Percentiles rank a stretch among this genome's conserved stretches.
Conservation (phyloP, 1,140 invertebrate genomes). For the Caenorhabditis remanei region DNA sequence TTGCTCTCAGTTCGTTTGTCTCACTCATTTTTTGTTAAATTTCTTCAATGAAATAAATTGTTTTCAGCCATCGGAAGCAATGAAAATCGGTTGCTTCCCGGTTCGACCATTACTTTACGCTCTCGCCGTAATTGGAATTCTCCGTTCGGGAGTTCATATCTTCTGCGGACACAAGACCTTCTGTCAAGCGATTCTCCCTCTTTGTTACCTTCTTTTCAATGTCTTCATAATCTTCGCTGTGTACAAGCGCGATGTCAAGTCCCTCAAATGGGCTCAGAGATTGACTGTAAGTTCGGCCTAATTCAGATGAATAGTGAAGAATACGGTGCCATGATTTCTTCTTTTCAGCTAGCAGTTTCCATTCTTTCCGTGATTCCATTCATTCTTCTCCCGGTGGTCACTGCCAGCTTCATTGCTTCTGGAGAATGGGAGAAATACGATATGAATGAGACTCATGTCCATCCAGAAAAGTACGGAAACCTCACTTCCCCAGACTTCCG, state of each 20-base stretch:
- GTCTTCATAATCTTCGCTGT: slow-evolving; percentile 8
- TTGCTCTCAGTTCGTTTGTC: background rate
- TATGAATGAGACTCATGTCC: background rate
- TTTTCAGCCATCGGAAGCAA: background rate
- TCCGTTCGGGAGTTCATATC: slow-evolving; percentile 12
- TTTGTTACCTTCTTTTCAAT: background rate
- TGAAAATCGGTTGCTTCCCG: slow-evolving; percentile 22
- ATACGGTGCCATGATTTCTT: too few species aligned
- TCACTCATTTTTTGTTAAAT: background rate
- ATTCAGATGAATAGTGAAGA: background rate
- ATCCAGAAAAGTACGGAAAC: background rate
- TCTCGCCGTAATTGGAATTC: background rate
- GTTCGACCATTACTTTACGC: background rate
- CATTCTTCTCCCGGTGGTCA: background rate
- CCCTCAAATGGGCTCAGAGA: slow-evolving; percentile 11
- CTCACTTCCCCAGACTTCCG: slow-evolving; percentile 23
- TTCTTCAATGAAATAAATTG: background rate
- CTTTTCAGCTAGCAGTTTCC: background rate
- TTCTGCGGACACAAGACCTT: background rate
- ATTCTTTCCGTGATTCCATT: slow-evolving; percentile 20
- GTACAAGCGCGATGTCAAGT: background rate
- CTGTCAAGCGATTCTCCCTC: background rate
- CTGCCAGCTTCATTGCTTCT: slow-evolving; percentile 12
- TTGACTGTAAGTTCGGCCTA: background rate
- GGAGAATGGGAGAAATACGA: slow-evolving; percentile 13